A percentile compares a stretch with the other conserved stretches of the same genome.
These are phyloP conservation scores for Labeo calbasu DNA, from an alignment of 2,797 vertebrate genomes.

Conservation along the genomic window DNA sequence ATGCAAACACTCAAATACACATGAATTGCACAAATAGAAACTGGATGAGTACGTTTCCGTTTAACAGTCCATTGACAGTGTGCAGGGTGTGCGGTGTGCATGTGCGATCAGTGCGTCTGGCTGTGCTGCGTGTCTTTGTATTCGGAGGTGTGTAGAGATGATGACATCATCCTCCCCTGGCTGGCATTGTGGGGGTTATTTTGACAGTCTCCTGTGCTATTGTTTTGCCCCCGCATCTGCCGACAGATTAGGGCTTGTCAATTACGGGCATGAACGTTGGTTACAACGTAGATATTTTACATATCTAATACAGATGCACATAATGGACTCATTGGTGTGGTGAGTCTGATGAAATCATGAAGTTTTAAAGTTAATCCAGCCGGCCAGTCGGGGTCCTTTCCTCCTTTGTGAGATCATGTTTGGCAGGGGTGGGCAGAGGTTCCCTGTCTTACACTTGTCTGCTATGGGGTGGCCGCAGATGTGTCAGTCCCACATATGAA, in stretches of 20 bases:
- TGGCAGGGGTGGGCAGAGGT: conserved; percentile 36
- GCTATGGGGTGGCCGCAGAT: conserved; percentile 28
- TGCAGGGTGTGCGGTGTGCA: neutral
- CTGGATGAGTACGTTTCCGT: neutral
- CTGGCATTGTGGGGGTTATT: conserved; percentile 23
- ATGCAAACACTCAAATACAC: conserved; percentile 44
- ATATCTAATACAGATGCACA: neutral
- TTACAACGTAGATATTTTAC: neutral
- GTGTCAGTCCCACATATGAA: conserved; percentile 53
- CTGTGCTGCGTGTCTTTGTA: conserved; percentile 19
- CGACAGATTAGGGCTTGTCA: conserved; percentile 21
- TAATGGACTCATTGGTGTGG: neutral
- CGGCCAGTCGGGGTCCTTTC: neutral
- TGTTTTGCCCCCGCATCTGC: conserved; percentile 19
- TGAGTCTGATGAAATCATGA: neutral
- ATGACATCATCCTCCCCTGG: conserved; percentile 47
- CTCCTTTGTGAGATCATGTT: conserved; percentile 29
- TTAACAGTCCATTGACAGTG: neutral
- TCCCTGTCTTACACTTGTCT: conserved; percentile 27
- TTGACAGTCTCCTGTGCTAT: conserved; percentile 34
- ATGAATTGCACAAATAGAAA: conserved; percentile 18
- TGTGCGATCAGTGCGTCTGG: conserved; percentile 19
- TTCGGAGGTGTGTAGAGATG: conserved; percentile 36
- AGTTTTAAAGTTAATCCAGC: neutral
- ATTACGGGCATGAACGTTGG: neutral